Evolutionary conservation across 2,888 invertebrate species (phyloP), one percentile per base, ranked within the genome.

Genomic region (Dicranocentrus wangi): DNA sequence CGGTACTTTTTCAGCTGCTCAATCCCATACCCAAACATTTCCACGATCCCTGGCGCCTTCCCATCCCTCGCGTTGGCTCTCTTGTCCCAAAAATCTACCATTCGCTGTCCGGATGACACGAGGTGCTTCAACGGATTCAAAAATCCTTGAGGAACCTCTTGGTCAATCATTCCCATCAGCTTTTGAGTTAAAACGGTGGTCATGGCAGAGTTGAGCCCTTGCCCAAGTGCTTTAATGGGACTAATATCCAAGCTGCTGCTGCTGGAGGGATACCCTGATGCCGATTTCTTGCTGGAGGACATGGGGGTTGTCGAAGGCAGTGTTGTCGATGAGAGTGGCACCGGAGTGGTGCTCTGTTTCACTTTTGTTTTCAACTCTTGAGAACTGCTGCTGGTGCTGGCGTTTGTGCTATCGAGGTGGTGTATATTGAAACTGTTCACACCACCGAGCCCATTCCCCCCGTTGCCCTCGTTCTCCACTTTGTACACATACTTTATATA

Each of bases 61-160:
- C 86, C 85, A 73, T 87, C 87, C 51, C 87, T 58, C 2, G 85
- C 85, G 53, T 72, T 84, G 0, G 83, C 72, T 58, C 83, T 32
- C 32, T 87, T 84, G 61, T 87, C 87, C 87, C 87, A 87, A 70
- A 84, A 87, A 23, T 86, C 87, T 0, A 87, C 82, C 87, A 87
- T 87, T 10, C 82, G 82, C 28, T 83, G 83, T 13, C 87, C 87
- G 7, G 87, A 85, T 0, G 86, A 85, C 0, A 87, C 87, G 17
- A 87, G 71, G 68, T 87, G 86, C 60, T 84, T 86, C 32, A 87
- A 28, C 2, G 87, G 87, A 28, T 82, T 84, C 5, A 87, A 61
- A 58, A 87, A 81, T 3, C 84, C 82, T 28, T 71, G 82, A 15
- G 87, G 86, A 10, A 85, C 83, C 53, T 87, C 87, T 23, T 85